Evolutionary conservation across 2,113 vertebrate species (phyloP).

Genomic region (Circaetus cinerascens): DNA sequence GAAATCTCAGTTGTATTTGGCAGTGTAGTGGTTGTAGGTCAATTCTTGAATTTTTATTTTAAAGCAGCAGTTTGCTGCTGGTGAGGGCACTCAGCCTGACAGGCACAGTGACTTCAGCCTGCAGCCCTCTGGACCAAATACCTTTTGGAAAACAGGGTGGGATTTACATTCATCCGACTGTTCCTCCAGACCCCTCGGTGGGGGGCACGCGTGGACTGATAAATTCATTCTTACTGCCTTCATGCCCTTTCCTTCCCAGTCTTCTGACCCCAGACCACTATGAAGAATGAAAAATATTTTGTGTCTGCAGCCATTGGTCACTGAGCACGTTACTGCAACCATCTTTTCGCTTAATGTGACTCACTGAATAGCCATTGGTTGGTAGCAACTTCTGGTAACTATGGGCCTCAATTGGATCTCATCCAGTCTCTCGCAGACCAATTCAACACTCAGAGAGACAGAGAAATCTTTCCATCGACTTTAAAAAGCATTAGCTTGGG

Average conservation of each 20-base stretch:
- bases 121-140: background rate
- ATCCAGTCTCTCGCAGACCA: background rate
- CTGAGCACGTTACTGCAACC: background rate
- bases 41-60: background rate
- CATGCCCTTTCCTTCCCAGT: background rate
- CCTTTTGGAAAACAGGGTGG: background rate
- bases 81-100: background rate
- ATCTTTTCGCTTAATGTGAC: background rate
- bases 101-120: background rate
- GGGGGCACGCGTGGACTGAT: background rate
- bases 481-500: background rate
- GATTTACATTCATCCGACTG: background rate
- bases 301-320: background rate
- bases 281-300: background rate
- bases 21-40: background rate
- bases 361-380: background rate
- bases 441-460: background rate
- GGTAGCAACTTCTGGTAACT: slow-evolving; percentile 35
- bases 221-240: background rate
- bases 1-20: slow-evolving; percentile 5
- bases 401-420: slow-evolving; percentile 10
- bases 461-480: slow-evolving; percentile 18
- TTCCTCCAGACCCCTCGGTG: background rate
- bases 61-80: background rate
- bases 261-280: background rate